A percentile compares a stretch with the other conserved stretches of the same genome.
phyloP scores from a whole-genome alignment of 2,113 vertebrate species.

The Pagrus major region DNA sequence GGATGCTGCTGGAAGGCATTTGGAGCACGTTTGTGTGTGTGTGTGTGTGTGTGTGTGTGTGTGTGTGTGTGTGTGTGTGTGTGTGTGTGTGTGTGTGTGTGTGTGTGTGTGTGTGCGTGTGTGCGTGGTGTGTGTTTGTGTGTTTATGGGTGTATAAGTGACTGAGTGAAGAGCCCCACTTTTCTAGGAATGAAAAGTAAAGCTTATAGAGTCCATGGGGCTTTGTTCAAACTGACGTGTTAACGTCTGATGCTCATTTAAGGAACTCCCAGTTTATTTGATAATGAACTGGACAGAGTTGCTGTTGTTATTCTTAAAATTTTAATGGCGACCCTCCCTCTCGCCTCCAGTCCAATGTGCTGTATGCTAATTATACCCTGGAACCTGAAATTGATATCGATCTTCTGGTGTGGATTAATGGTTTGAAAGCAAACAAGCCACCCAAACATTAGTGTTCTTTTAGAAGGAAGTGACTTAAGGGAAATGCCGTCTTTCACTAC shows the following conservation, averaged over 20 bases:
- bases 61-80: constrained; percentile 34
- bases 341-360: not conserved
- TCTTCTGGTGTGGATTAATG: not conserved
- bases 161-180: constrained; percentile 9
- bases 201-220: constrained; percentile 7
- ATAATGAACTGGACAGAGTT: too few species aligned
- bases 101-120: constrained; percentile 37
- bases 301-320: too few species aligned
- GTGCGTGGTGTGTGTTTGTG: constrained; percentile 23
- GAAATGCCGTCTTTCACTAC: not conserved
- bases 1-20: constrained; percentile 71
- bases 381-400: not conserved
- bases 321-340: not conserved
- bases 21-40: constrained; percentile 31
- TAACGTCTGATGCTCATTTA: not conserved
- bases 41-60: constrained; percentile 27
- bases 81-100: constrained; percentile 26
- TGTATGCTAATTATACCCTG: not conserved
- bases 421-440: constrained; percentile 4
- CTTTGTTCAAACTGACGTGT: not conserved
- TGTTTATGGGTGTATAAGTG: constrained; percentile 7
- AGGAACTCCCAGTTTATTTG: not conserved
- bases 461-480: not conserved
- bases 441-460: not conserved
- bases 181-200: constrained; percentile 19